These are phyloP conservation scores for Dascillus cervinus DNA, from an alignment of 2,888 invertebrate genomes.

Conservation along the genomic window DNA sequence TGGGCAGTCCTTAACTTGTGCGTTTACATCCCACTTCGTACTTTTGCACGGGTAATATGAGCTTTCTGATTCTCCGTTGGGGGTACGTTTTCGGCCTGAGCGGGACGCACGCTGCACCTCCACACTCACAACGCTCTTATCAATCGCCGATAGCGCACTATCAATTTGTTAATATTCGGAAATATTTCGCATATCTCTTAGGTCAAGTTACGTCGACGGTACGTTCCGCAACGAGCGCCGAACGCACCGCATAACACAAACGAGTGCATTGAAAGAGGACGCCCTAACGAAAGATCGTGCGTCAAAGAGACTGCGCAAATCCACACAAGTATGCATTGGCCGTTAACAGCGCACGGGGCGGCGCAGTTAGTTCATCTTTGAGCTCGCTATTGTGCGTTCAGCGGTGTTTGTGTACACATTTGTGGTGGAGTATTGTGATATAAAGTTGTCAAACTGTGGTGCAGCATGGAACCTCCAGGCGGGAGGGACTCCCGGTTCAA, in stretches of 20 bases:
- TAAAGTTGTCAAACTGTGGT: constrained; percentile 43
- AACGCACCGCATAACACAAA: too few relatives aligned
- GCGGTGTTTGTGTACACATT: constrained; percentile 36
- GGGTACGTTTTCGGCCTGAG: constrained; percentile 4
- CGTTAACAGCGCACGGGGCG: constrained; percentile 37
- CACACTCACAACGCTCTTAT: background rate
- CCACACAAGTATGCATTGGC: constrained; percentile 35
- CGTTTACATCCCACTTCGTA: constrained; percentile 41
- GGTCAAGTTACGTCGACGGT: constrained; percentile 29
- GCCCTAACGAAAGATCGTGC: too few relatives aligned
- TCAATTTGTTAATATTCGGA: constrained; percentile 24
- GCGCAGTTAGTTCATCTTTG: constrained; percentile 40
- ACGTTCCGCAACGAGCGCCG: background rate
- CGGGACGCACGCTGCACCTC: background rate
- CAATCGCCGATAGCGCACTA: constrained; percentile 2
- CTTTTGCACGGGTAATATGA: constrained; percentile 21
- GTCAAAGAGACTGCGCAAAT: constrained; percentile 32
- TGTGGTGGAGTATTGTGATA: constrained; percentile 32
- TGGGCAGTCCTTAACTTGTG: constrained; percentile 55
- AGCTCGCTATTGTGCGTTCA: constrained; percentile 33
- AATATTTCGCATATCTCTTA: constrained; percentile 29
- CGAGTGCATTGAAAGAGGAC: constrained; percentile 11
- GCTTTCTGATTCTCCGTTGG: constrained; percentile 15
- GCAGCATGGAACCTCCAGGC: constrained; percentile 80
- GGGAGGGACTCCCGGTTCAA: constrained; percentile 87